These are phyloP conservation scores for Blera fallax DNA, from an alignment of 2,888 invertebrate species.

Conservation along the genomic window DNA sequence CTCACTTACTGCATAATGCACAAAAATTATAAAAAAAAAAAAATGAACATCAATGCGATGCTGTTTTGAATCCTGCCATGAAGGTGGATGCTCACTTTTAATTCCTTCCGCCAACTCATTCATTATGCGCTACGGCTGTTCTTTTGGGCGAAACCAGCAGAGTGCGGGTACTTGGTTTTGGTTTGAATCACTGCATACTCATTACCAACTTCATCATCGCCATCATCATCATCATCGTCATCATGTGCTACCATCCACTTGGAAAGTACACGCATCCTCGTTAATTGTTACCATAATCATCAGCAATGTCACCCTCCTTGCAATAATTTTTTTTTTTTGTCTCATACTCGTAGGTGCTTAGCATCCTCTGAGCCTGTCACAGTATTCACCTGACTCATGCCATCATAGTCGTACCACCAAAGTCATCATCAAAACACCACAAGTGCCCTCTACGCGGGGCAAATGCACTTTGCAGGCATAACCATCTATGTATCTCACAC, in stretches of 20 bases:
- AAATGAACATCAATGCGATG: not conserved
- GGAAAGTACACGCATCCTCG: conserved; percentile 42
- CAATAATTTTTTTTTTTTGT: not conserved
- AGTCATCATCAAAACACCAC: conserved; percentile 43
- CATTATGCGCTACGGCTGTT: conserved; percentile 35
- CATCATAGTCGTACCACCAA: not conserved
- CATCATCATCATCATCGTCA: conserved; percentile 4
- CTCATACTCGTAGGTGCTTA: not conserved
- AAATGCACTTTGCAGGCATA: conserved; percentile 52
- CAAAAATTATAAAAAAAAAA: conserved; percentile 6
- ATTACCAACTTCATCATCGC: conserved; percentile 45
- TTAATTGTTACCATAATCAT: conserved; percentile 63
- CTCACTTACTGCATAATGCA: conserved; percentile 55
- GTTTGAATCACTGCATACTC: conserved; percentile 52
- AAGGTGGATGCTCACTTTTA: conserved; percentile 46
- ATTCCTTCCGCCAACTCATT: conserved; percentile 52
- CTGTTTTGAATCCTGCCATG: conserved; percentile 12
- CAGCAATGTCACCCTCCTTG: conserved; percentile 38
- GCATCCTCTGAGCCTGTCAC: not conserved
- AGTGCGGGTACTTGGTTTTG: conserved; percentile 11
- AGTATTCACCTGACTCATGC: not conserved
- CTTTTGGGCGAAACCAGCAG: conserved; percentile 3
- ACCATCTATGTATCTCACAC: not conserved
- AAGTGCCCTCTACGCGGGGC: conserved; percentile 50
- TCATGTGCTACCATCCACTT: conserved; percentile 36